Conservation (phyloP, 2,113 vertebrate species). For the Microcebus lehilahytsara region DNA sequence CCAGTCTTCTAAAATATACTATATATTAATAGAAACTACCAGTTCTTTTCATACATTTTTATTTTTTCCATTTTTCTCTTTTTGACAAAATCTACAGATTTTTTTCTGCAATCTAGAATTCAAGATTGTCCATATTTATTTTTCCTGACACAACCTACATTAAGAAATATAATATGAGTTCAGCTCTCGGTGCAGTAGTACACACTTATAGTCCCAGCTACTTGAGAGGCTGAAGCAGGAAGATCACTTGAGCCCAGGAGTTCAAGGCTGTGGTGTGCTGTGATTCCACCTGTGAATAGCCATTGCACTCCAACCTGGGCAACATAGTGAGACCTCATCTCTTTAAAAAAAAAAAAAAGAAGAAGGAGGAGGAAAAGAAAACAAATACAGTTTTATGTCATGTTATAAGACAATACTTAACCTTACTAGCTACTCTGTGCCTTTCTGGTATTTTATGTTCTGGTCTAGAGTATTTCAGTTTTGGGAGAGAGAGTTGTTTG, state of each 20-base stretch:
- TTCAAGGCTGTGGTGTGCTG: background rate
- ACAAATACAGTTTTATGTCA: background rate
- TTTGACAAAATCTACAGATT: background rate
- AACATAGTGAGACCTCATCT: background rate
- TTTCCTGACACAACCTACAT: background rate
- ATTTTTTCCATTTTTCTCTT: slow-evolving; percentile 2
- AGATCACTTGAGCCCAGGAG: background rate
- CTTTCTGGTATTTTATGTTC: background rate
- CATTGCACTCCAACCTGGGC: background rate
- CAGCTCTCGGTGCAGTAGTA: background rate
- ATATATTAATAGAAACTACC: background rate
- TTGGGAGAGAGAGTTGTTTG: background rate
- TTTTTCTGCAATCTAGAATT: background rate
- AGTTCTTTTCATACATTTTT: background rate
- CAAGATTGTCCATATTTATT: background rate
- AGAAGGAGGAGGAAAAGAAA: background rate
- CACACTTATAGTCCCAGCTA: background rate
- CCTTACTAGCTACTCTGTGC: background rate
- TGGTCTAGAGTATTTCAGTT: background rate
- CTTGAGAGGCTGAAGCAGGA: background rate
- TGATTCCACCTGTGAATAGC: background rate
- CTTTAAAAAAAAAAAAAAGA: too few relatives aligned
- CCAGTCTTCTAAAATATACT: background rate
- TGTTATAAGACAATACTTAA: background rate
- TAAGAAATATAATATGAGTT: background rate